These are phyloP conservation scores for Siniperca knerii DNA, from an alignment of 2,113 vertebrate genomes.

Conservation along the genomic window DNA sequence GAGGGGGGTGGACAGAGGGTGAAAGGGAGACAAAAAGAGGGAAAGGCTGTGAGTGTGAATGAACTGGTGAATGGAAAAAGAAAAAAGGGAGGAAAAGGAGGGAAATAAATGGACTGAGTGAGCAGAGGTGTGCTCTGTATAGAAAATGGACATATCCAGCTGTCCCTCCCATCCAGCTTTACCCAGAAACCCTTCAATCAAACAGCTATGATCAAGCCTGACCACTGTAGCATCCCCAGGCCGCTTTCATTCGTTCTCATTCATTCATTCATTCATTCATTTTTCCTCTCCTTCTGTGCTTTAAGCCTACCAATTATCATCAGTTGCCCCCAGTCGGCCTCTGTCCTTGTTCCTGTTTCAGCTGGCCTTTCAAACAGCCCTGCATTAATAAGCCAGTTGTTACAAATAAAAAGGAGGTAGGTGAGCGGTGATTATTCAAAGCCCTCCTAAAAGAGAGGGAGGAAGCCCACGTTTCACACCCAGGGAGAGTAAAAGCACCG, in stretches of 20 bases:
- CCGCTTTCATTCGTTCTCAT: constrained; percentile 73
- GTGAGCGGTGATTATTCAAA: constrained; percentile 76
- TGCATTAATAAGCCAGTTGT: constrained; percentile 82
- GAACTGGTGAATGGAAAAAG: constrained; percentile 50
- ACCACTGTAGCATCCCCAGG: constrained; percentile 72
- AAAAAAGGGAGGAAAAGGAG: constrained; percentile 40
- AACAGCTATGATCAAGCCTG: constrained; percentile 69
- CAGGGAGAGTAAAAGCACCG: constrained; percentile 61
- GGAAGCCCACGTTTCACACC: constrained; percentile 68
- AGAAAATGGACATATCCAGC: constrained; percentile 77
- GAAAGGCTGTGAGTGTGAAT: constrained; percentile 48
- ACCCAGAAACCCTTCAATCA: constrained; percentile 73
- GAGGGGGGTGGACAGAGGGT: constrained; percentile 5
- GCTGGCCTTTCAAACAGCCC: constrained; percentile 76
- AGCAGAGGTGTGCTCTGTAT: constrained; percentile 66
- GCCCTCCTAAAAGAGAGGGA: constrained; percentile 40
- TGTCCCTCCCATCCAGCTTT: constrained; percentile 67
- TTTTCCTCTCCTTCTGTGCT: constrained; percentile 62
- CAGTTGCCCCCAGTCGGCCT: constrained; percentile 75
- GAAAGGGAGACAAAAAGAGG: constrained; percentile 48
- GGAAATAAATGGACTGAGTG: constrained; percentile 44
- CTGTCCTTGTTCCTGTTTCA: constrained; percentile 74
- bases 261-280: constrained; percentile 71
- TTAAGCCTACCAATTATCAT: constrained; percentile 80
- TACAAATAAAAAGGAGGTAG: constrained; percentile 76